Base-by-base conservation (phyloP, 2,797 vertebrate genomes). In the Tachyglossus aculeatus region DNA sequence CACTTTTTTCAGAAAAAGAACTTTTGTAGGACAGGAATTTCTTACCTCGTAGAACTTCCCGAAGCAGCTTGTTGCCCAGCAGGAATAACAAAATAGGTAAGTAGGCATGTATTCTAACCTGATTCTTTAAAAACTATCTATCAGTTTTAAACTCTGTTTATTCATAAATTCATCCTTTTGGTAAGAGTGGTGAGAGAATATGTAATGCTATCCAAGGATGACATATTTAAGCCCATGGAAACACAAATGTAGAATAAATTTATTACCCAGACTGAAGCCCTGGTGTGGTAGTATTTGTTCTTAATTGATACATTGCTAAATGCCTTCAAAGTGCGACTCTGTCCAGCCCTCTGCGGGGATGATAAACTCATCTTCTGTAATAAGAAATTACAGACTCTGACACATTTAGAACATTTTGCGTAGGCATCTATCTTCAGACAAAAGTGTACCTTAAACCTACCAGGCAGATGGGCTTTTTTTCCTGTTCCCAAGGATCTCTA, bases 1-100 rank as follows among this genome's bases (percentile, higher is more conserved):
- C 61, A 78, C 63, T 87, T 85, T 90, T 86, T 84, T 77, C 66
- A 84, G 80, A 83, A 89, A 91, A 76, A 78, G 75, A 88, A 79
- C 72, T 84, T 88, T 72, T 84, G 72, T 88, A 82, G 57, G 52
- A 36, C 62, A 81, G 80, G 86, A 87, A 86, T 89, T 80, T 87
- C 85, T 88, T 85, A 83, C 81, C 71, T 88, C 85, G 70, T 71
- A 74, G 88, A 88, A 71, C 63, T 88, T 84, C 67, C 74, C 83
- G 70, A 82, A 79, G 77, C 79, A 77, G 78, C 66, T 62, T 16
- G 85, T 64, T 66, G 80, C 80, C 73, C 78, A 84, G 85, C 85
- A 88, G 87, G 80, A 88, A 48, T 48, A 18, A 81, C 84, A 88
- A 83, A 86, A 86, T 81, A 83, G 81, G 81, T 77, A 84, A 74